Evolutionary conservation across 37 sponge, comb jelly and placozoan genomes (phyloP), one percentile per base, ranked within the genome.

Genomic region (Geodia barretti): DNA sequence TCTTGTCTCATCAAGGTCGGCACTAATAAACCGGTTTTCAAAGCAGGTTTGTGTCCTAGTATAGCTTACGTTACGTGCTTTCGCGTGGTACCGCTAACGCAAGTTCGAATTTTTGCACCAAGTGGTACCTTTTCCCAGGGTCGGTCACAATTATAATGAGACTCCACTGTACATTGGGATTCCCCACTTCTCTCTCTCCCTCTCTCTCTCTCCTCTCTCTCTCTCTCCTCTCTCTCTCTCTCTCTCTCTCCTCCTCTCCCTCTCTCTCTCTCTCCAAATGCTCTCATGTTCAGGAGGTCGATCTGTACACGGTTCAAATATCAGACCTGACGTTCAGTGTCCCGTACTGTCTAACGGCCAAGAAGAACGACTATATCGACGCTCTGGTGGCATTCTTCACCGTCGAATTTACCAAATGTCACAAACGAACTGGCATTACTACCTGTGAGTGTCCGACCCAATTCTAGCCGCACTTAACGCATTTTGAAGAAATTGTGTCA

Each of bases 391-490:
- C 90, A 58, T 98, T 84, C 78, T 98, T 98, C 81, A 90, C 87
- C 38, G 96, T 98, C 32, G 92, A 95, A 80, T 98, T 98, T 80
- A 95, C 88, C 41, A 90, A 86, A 70, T 98, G 96, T 68, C 99
- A 98, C 91, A 95, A 96, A 68, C 33, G 85, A 58, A 97, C 92
- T 19, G 91, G 85, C 19, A 91, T 97, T 67, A 87, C 85, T 23
- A 97, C 97, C 2, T 77, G 95, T 95, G 39, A 75, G 88, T 82
- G 3, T 14, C 33, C 20, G n/a, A n/a, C n/a, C n/a, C n/a, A n/a
- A n/a, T n/a, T n/a, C n/a, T n/a, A n/a, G 28, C 20, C 60, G 20
- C 20, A 14, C 20, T 20, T n/a, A n/a, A n/a, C n/a, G n/a, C n/a
- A n/a, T n/a, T n/a, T n/a, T n/a, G n/a, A n/a, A n/a, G n/a, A 14